A percentile compares a stretch with the other conserved stretches of the same genome.
Evolutionary conservation across 2,113 vertebrate species (phyloP).

Genomic region (Sprattus sprattus): DNA sequence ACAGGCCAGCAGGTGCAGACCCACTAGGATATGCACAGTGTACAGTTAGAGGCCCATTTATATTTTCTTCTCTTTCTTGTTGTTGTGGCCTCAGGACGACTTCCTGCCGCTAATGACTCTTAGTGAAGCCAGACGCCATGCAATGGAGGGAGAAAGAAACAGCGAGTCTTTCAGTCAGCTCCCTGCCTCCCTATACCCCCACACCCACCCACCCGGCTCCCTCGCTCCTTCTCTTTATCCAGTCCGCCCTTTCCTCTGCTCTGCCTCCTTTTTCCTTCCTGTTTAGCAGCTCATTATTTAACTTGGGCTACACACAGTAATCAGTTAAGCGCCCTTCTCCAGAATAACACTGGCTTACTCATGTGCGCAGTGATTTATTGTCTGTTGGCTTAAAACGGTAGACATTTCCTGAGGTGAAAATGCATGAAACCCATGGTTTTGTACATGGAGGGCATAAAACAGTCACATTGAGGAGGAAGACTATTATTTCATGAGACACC

Average conservation of each 20-base stretch:
- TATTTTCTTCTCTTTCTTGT: slow-evolving; percentile 20
- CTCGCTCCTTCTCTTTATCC: slow-evolving; percentile 13
- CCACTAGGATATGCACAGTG: neutral
- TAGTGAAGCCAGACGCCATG: neutral
- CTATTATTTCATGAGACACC: neutral
- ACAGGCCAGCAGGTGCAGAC: neutral
- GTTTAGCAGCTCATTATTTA: slow-evolving; percentile 22
- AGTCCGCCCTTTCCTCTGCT: slow-evolving; percentile 47
- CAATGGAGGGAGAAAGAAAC: slow-evolving; percentile 16
- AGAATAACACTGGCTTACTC: neutral
- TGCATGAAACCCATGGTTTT: neutral
- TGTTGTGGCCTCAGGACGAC: neutral
- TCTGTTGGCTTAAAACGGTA: neutral
- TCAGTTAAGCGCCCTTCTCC: neutral
- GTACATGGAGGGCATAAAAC: too few relatives aligned
- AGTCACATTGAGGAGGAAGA: too few relatives aligned
- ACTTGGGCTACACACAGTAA: neutral
- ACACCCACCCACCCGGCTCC: neutral
- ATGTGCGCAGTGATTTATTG: neutral
- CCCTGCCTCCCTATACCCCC: slow-evolving; percentile 17
- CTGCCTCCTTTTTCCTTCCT: slow-evolving; percentile 50
- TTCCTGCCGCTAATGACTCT: slow-evolving; percentile 27
- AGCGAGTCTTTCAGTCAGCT: neutral
- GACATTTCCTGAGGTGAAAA: neutral
- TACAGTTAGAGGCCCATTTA: neutral